Evolutionary conservation across 1,140 invertebrate species (phyloP).

Genomic region (Spodoptera frugiperda): DNA sequence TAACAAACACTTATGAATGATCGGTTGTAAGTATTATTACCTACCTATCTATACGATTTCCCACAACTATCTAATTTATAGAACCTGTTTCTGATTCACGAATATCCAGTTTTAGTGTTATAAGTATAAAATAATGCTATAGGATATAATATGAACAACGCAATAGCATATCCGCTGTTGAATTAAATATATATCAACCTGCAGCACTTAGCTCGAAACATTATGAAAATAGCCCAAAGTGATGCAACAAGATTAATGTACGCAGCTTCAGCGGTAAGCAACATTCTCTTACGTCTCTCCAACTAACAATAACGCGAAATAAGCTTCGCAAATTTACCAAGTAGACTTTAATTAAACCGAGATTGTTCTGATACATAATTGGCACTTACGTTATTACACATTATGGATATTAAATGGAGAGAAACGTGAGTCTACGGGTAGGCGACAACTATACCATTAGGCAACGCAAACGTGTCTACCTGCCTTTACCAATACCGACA

Average conservation of each 20-base stretch:
- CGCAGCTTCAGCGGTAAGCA: neutral
- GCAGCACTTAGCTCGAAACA: slow-evolving; percentile 19
- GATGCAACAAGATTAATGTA: slow-evolving; percentile 23
- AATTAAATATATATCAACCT: slow-evolving; percentile 14
- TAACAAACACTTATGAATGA: too few relatives aligned
- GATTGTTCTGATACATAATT: slow-evolving; percentile 17
- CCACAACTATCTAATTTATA: slow-evolving; percentile 5
- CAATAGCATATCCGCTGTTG: neutral
- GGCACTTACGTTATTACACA: neutral
- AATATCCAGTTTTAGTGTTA: neutral
- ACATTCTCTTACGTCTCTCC: slow-evolving; percentile 38
- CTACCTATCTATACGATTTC: neutral
- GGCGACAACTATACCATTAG: neutral
- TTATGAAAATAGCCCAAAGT: slow-evolving; percentile 47
- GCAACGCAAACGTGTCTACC: neutral
- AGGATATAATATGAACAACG: neutral
- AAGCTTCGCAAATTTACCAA: neutral
- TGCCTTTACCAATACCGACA: neutral
- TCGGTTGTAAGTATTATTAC: too few relatives aligned
- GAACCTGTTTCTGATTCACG: slow-evolving; percentile 27
- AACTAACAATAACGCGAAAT: slow-evolving; percentile 27
- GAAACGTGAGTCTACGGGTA: neutral
- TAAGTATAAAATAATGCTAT: neutral
- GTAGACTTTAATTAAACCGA: slow-evolving; percentile 14
- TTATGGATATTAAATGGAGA: slow-evolving; percentile 14